A percentile compares a stretch with the other conserved stretches of the same genome.
phyloP scores from a whole-genome alignment of 2,113 vertebrate species.

The crab-eating macaque (Macaca fascicularis) region T2T-MFA8v1.1 NC_088379.1:173957501-173958000 shows the following conservation, averaged over 20 bases:
- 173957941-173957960: conserved; percentile 63
- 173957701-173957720: too few species aligned
- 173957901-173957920: conserved; percentile 17
- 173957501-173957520: too few species aligned
- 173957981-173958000: conserved; percentile 70
- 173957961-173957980: conserved; percentile 58
- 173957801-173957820: neutral
- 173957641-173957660: too few species aligned
- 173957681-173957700: too few species aligned
- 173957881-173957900: neutral
- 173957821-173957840: neutral
- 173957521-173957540: too few species aligned
- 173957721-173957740: neutral
- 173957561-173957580: too few species aligned
- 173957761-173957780: neutral
- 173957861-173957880: neutral
- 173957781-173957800: conserved; percentile 41
- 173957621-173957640: too few species aligned
- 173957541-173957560: too few species aligned
- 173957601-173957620: too few species aligned
- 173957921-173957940: conserved; percentile 18
- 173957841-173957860: neutral
- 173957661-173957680: too few species aligned
- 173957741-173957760: neutral
- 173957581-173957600: too few species aligned